A percentile compares a stretch with the other conserved stretches of the same genome.
These are phyloP conservation scores for Vannuccia rotundouncinata DNA, from an alignment of 2,888 invertebrate genomes.

Conservation along the genomic window DNA sequence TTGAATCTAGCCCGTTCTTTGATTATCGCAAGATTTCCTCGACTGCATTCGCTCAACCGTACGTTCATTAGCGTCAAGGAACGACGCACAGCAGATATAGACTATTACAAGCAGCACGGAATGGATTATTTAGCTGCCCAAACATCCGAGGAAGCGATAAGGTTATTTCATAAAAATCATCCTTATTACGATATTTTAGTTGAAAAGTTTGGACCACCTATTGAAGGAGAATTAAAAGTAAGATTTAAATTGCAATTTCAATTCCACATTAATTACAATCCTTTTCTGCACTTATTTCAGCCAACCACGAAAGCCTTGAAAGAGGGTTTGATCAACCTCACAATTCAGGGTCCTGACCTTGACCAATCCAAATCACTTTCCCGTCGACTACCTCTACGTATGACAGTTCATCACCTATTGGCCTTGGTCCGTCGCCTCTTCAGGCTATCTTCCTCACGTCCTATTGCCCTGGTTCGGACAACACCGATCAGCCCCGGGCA, in stretches of 20 bases:
- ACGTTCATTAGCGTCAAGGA: background rate
- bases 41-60: background rate
- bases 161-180: background rate
- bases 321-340: background rate
- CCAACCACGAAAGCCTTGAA: background rate
- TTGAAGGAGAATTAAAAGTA: background rate
- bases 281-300: too few relatives aligned
- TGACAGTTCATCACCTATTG: constrained; percentile 13
- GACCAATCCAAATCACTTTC: background rate
- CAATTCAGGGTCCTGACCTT: background rate
- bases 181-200: background rate
- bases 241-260: too few relatives aligned
- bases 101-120: background rate
- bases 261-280: too few relatives aligned
- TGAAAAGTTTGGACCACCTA: background rate
- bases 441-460: background rate
- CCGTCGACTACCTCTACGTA: constrained; percentile 5
- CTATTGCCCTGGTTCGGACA: background rate
- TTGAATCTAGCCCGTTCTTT: background rate
- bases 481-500: background rate
- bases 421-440: constrained; percentile 12
- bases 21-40: background rate
- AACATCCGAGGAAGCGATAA: background rate
- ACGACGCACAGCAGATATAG: background rate
- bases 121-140: background rate